These are phyloP conservation scores for Ichneumon xanthorius DNA, from an alignment of 2,888 invertebrate genomes.

Conservation along the genomic window DNA sequence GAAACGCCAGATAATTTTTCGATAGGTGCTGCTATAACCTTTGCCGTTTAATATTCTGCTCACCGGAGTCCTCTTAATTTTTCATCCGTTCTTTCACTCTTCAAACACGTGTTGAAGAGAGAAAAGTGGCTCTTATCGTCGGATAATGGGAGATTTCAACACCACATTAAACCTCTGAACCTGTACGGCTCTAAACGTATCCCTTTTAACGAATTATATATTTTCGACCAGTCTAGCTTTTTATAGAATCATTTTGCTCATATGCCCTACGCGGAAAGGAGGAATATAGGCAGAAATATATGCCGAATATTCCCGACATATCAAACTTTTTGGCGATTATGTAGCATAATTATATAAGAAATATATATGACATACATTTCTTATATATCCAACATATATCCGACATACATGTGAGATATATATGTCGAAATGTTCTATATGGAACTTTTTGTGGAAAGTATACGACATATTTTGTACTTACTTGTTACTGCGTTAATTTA, in stretches of 20 bases:
- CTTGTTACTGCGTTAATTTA: no score
- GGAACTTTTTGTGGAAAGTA: no score
- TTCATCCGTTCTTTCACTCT: conserved; percentile 35
- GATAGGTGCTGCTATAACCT: conserved; percentile 55
- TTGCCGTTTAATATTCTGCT: conserved; percentile 24
- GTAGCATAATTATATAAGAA: no score
- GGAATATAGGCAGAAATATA: neutral
- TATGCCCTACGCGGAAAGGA: neutral
- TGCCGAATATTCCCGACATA: no score
- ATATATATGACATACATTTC: no score
- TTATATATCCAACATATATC: no score
- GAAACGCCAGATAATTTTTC: conserved; percentile 46
- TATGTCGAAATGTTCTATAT: no score
- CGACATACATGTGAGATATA: no score
- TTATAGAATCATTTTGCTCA: neutral
- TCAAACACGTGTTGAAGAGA: conserved; percentile 47
- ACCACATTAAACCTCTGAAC: conserved; percentile 29
- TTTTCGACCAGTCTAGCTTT: neutral
- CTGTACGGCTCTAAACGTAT: conserved; percentile 2
- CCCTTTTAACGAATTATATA: conserved; percentile 35
- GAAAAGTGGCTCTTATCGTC: conserved; percentile 50
- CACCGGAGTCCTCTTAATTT: conserved; percentile 21
- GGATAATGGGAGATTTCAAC: conserved; percentile 41
- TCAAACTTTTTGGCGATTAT: no score
- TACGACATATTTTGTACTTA: no score